Evolutionary conservation across 1,140 invertebrate genomes (phyloP).

Genomic region (Pectinophora gossypiella): DNA sequence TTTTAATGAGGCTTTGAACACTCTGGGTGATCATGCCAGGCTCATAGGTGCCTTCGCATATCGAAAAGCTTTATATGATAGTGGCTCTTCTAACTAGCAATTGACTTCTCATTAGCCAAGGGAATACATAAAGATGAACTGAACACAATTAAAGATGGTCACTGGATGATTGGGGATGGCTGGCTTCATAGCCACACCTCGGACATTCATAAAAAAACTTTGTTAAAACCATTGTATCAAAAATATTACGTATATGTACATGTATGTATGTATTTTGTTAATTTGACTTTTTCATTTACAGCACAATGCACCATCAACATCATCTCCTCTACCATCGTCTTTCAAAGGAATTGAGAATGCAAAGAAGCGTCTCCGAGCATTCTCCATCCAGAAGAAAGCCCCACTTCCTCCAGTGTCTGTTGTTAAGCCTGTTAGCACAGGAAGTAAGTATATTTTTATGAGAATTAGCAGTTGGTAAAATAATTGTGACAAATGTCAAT

Average conservation of each 20-base stretch:
- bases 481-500: no score
- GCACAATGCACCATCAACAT: background rate
- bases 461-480: no score
- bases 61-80: no score
- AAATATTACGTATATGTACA: background rate
- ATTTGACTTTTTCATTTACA: background rate
- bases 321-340: background rate
- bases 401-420: slow-evolving; percentile 35
- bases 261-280: background rate
- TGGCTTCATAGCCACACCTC: no score
- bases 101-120: no score
- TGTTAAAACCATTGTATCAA: no score
- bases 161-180: background rate
- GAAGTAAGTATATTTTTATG: slow-evolving; percentile 32
- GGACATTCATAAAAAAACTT: no score
- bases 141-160: background rate
- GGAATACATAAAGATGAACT: background rate
- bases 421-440: slow-evolving; percentile 32
- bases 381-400: slow-evolving; percentile 67
- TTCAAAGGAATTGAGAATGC: slow-evolving; percentile 58
- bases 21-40: no score
- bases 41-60: no score
- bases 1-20: no score
- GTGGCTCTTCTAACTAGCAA: no score
- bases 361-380: slow-evolving; percentile 62